Percentiles rank a stretch among this genome's conserved stretches.
Evolutionary conservation across 2,888 invertebrate genomes (phyloP).

Genomic region (Nysson spinosus): DNA sequence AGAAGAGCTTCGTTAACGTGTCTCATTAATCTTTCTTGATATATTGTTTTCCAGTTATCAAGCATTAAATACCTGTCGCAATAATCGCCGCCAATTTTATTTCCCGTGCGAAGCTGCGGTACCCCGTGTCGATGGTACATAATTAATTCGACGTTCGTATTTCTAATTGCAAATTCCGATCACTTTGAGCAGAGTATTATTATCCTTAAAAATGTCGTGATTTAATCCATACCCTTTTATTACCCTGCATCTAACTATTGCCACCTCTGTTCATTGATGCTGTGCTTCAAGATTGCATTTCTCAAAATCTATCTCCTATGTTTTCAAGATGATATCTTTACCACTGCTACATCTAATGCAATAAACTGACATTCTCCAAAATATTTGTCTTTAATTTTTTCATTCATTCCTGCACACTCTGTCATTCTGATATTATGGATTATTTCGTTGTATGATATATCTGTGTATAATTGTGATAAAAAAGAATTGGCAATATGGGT

Average conservation of each 20-base stretch:
- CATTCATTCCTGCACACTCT: too few relatives aligned
- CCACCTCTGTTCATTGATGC: background rate
- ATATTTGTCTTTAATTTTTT: too few relatives aligned
- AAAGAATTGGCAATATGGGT: too few relatives aligned
- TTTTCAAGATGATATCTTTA: background rate
- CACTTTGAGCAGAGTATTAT: too few relatives aligned
- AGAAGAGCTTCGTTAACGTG: conserved; percentile 3
- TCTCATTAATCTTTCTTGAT: background rate
- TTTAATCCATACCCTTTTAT: too few relatives aligned
- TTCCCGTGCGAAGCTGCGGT: conserved; percentile 3
- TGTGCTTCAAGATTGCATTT: background rate
- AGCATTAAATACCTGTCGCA: conserved; percentile 1
- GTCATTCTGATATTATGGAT: background rate
- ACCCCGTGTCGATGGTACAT: background rate
- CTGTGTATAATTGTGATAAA: conserved; percentile 26
- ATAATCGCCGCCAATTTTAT: conserved; percentile 18
- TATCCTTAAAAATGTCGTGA: background rate
- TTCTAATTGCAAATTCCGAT: too few relatives aligned
- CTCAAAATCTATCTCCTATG: background rate
- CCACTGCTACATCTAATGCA: too few relatives aligned
- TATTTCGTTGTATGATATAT: conserved; percentile 10
- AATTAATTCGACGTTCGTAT: too few relatives aligned
- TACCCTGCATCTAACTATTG: background rate
- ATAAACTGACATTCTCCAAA: too few relatives aligned
- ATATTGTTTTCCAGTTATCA: conserved; percentile 5